Conservation (phyloP, 2,888 invertebrate genomes). For the Himalopsyche anomala region DNA sequence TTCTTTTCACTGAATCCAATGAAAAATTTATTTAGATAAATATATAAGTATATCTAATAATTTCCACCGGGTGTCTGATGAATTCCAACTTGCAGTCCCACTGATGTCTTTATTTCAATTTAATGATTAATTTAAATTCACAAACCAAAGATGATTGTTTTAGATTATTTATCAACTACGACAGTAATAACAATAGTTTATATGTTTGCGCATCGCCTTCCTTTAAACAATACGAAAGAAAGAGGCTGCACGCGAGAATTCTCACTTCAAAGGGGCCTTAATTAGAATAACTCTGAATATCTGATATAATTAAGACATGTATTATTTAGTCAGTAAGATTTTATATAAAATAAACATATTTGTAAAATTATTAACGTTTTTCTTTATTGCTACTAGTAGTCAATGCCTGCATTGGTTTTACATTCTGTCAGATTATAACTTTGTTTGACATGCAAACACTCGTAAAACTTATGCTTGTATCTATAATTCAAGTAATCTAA, state of each 20-base stretch:
- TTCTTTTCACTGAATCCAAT: neutral
- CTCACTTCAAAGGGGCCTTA: slow-evolving; percentile 53
- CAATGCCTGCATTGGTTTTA: too few species aligned
- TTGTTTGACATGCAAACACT: too few species aligned
- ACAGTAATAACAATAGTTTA: slow-evolving; percentile 12
- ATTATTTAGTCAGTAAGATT: slow-evolving; percentile 49
- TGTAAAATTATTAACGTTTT: neutral
- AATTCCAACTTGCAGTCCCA: slow-evolving; percentile 11
- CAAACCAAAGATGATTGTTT: slow-evolving; percentile 29
- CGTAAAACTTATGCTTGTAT: slow-evolving; percentile 3
- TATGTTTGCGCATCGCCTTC: slow-evolving; percentile 16
- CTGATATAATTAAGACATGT: slow-evolving; percentile 43
- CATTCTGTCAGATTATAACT: too few species aligned
- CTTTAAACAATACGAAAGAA: slow-evolving; percentile 19
- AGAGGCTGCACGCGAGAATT: slow-evolving; percentile 53
- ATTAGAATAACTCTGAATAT: slow-evolving; percentile 44
- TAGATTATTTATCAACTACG: neutral
- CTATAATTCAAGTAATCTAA: neutral
- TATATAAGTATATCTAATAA: neutral
- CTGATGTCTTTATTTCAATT: slow-evolving; percentile 23
- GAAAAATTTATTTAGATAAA: slow-evolving; percentile 2
- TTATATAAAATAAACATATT: slow-evolving; percentile 51
- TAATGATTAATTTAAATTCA: slow-evolving; percentile 9
- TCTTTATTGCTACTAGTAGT: too few species aligned
- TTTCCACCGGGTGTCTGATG: slow-evolving; percentile 17